Percentiles rank a stretch among this genome's conserved stretches.
Evolutionary conservation across 2,113 vertebrate species (phyloP).

Genomic region (Meleagris gallopavo): DNA sequence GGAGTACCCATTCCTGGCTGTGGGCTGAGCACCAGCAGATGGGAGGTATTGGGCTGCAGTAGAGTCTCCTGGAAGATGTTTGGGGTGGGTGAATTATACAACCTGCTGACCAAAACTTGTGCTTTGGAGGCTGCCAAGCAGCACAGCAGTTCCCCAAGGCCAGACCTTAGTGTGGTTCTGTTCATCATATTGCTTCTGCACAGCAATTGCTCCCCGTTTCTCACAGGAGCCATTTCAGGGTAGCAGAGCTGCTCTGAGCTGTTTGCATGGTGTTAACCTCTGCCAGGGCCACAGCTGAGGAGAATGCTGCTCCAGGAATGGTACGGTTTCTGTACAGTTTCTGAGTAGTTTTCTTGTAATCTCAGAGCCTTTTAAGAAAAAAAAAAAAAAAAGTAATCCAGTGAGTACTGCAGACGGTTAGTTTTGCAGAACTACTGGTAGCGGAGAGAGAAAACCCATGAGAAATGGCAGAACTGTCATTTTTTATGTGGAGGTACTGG

Average conservation of each 20-base stretch:
- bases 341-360: not conserved
- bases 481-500: fast-evolving
- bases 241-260: not conserved
- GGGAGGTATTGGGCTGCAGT: not conserved
- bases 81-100: not conserved
- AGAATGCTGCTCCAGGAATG: fast-evolving
- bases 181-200: fast-evolving
- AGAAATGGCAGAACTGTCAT: not conserved
- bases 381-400: not conserved
- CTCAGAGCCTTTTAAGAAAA: not conserved
- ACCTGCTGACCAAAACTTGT: not conserved
- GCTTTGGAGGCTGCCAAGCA: not conserved
- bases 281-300: too few species aligned
- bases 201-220: not conserved
- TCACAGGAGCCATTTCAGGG: not conserved
- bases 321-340: fast-evolving
- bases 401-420: not conserved
- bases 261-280: not conserved
- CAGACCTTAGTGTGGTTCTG: not conserved
- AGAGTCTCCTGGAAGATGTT: not conserved
- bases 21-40: not conserved
- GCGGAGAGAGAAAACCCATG: not conserved
- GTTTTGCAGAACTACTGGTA: not conserved
- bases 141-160: not conserved
- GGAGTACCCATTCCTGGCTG: not conserved